Percentiles rank a stretch among this genome's conserved stretches.
Conservation (phyloP, 1,140 invertebrate genomes). For the Mya arenaria region DNA sequence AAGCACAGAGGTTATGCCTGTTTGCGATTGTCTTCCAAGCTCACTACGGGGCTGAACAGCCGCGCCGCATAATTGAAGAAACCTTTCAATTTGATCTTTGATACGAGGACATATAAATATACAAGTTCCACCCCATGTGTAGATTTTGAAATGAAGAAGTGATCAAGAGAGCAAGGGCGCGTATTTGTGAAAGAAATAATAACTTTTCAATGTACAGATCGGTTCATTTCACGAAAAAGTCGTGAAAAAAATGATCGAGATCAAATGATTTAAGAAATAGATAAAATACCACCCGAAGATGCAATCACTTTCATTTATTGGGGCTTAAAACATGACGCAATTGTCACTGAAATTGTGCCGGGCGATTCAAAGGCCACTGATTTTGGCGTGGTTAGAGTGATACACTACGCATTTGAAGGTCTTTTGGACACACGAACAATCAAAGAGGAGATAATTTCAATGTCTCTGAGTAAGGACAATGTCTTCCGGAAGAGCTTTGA, state of each 20-base stretch:
- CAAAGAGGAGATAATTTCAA: slow-evolving; percentile 12
- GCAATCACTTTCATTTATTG: slow-evolving; percentile 22
- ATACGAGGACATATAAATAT: slow-evolving; percentile 11
- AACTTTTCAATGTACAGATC: background rate
- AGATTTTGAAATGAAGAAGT: slow-evolving; percentile 6
- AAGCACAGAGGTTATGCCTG: background rate
- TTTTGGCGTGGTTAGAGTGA: background rate
- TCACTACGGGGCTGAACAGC: slow-evolving; percentile 2
- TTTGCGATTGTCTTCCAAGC: background rate
- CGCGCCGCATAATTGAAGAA: background rate
- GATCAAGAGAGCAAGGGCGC: slow-evolving; percentile 1
- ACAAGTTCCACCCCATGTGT: slow-evolving; percentile 34
- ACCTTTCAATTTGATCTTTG: background rate
- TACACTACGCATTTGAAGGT: slow-evolving; percentile 25
- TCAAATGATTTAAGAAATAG: background rate
- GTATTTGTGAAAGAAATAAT: slow-evolving; percentile 14
- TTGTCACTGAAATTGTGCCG: background rate
- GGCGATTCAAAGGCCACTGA: background rate
- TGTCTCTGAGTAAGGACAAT: slow-evolving; percentile 1
- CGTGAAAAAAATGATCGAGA: background rate
- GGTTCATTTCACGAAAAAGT: slow-evolving; percentile 8
- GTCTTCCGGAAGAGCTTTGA: background rate
- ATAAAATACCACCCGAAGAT: background rate
- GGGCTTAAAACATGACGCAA: slow-evolving; percentile 3
- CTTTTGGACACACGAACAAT: slow-evolving; percentile 21